Conservation (phyloP, 2,888 invertebrate species). For the Leptinotarsa rubiginosa region DNA sequence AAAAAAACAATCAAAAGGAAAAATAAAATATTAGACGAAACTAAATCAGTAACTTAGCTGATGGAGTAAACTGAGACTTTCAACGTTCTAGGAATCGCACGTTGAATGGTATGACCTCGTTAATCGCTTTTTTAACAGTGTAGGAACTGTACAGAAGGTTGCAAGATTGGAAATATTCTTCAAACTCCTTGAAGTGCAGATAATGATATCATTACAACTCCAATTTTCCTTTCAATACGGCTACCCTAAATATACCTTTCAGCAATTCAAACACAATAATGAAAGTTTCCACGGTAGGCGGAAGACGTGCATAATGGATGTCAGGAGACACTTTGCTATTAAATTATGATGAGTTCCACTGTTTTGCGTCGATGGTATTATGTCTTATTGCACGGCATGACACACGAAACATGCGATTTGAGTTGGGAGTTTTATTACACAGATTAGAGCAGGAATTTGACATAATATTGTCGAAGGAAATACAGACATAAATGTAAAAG, state of each 20-base stretch:
- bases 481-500: no score
- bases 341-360: slow-evolving; percentile 1
- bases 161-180: not conserved
- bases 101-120: no score
- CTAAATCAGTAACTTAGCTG: no score
- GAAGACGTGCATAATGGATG: slow-evolving; percentile 17
- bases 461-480: not conserved
- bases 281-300: not conserved
- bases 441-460: not conserved
- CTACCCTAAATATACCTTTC: slow-evolving; percentile 18
- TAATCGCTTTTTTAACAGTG: not conserved
- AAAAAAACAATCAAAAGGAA: no score
- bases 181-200: not conserved
- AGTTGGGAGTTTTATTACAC: not conserved
- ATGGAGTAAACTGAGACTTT: no score
- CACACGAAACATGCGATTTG: slow-evolving; percentile 3
- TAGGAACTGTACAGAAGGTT: not conserved
- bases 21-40: no score
- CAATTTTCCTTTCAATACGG: slow-evolving; percentile 16
- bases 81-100: no score
- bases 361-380: not conserved
- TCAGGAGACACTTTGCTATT: slow-evolving; percentile 6
- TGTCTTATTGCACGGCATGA: not conserved
- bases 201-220: slow-evolving; percentile 8
- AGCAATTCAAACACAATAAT: slow-evolving; percentile 11